phyloP scores from a whole-genome alignment of 2,888 invertebrate genomes.

The Drosophila tanythrix region DNA sequence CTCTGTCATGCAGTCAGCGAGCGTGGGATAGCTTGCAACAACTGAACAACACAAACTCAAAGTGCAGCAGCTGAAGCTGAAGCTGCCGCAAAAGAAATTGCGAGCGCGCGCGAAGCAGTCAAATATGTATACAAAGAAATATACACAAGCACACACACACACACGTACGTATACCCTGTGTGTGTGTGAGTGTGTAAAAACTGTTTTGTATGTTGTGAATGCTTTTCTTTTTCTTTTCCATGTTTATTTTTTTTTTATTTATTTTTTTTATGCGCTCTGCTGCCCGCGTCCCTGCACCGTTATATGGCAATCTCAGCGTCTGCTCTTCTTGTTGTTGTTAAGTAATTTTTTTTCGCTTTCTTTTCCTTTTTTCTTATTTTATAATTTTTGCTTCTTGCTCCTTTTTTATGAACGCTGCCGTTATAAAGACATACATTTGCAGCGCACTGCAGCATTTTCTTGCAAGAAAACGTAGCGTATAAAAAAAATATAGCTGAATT shows the following conservation, averaged over 20 bases:
- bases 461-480: slow-evolving; percentile 67
- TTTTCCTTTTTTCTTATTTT: slow-evolving; percentile 60
- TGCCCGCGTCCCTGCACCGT: slow-evolving; percentile 30
- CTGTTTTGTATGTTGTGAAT: slow-evolving; percentile 72
- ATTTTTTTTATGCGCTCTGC: slow-evolving; percentile 41
- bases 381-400: slow-evolving; percentile 69
- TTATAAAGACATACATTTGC: slow-evolving; percentile 78
- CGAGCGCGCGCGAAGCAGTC: slow-evolving; percentile 75
- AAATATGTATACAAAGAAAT: slow-evolving; percentile 64
- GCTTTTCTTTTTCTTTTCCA: slow-evolving; percentile 54
- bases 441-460: slow-evolving; percentile 77
- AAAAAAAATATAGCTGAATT: slow-evolving; percentile 73
- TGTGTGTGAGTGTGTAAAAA: slow-evolving; percentile 52
- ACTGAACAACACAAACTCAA: slow-evolving; percentile 74
- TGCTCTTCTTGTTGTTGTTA: slow-evolving; percentile 39
- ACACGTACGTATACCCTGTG: slow-evolving; percentile 16
- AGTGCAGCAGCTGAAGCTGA: slow-evolving; percentile 69
- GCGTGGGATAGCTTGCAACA: slow-evolving; percentile 76
- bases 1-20: slow-evolving; percentile 69
- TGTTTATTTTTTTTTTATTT: slow-evolving; percentile 33
- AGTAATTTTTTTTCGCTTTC: slow-evolving; percentile 23
- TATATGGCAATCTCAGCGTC: slow-evolving; percentile 47
- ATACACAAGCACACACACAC: slow-evolving; percentile 46
- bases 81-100: slow-evolving; percentile 72
- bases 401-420: slow-evolving; percentile 74